A percentile compares a stretch with the other conserved stretches of the same genome.
phyloP scores from a whole-genome alignment of 2,113 vertebrate species.

The Symphodus melops region DNA sequence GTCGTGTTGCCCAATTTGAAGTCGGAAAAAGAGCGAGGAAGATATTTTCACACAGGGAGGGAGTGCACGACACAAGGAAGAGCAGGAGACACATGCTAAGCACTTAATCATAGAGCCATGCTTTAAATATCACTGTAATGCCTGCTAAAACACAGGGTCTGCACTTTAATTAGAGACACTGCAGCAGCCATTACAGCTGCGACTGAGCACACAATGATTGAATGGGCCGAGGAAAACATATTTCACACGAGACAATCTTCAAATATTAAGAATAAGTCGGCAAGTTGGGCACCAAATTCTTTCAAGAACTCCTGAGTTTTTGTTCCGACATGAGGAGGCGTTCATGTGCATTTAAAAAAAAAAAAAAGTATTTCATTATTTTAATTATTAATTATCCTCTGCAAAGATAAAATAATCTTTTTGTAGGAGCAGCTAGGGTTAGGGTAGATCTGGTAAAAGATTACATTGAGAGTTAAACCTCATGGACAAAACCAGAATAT shows the following conservation, averaged over 20 bases:
- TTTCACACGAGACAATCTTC: constrained; percentile 17
- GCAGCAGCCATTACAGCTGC: constrained; percentile 55
- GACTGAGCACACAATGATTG: constrained; percentile 51
- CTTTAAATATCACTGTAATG: constrained; percentile 80
- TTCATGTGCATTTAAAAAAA: no score
- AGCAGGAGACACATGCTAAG: constrained; percentile 76
- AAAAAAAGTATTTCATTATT: no score
- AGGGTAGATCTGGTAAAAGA: no score
- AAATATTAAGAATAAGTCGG: constrained; percentile 30
- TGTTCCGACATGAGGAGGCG: no score
- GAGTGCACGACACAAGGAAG: constrained; percentile 57
- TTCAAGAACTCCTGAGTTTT: no score
- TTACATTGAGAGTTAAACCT: no score
- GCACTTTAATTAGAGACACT: constrained; percentile 73
- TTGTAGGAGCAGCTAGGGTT: no score
- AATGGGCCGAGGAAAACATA: constrained; percentile 42
- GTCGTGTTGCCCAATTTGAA: constrained; percentile 65
- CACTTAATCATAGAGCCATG: constrained; percentile 76
- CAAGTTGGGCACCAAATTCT: no score
- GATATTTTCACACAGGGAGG: constrained; percentile 68
- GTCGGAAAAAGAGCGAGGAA: constrained; percentile 18
- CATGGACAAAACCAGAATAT: no score
- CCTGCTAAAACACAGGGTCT: constrained; percentile 73
- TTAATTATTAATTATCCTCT: no score
- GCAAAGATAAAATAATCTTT: no score